Percentiles rank a stretch among this genome's conserved stretches.
Evolutionary conservation across 2,888 invertebrate species (phyloP).

Genomic region (Microctonus brassicae): DNA sequence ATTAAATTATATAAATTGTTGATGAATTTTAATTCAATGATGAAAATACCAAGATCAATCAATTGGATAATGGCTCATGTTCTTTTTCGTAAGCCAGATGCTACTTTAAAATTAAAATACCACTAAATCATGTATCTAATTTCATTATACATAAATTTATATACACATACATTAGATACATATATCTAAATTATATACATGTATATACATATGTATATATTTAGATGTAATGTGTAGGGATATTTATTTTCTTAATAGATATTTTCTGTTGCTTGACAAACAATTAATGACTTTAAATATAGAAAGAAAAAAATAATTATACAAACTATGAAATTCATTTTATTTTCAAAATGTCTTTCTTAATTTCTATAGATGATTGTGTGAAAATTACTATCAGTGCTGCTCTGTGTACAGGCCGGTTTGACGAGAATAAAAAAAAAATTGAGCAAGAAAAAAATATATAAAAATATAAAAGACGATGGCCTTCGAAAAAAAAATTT

Average conservation of each 20-base stretch:
- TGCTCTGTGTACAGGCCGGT: too few species aligned
- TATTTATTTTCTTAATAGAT: neutral
- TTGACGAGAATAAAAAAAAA: neutral
- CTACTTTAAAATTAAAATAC: neutral
- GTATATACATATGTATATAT: neutral
- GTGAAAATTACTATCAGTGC: too few species aligned
- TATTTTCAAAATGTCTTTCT: neutral
- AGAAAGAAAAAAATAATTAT: neutral
- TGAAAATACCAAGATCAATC: neutral
- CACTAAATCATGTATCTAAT: neutral
- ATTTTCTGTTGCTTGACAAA: neutral
- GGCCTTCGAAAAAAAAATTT: neutral
- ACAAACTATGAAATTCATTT: neutral
- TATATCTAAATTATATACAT: too few species aligned
- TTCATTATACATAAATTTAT: neutral
- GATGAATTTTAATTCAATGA: neutral
- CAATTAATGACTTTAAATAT: neutral
- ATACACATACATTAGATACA: neutral
- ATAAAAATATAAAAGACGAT: neutral
- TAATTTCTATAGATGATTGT: too few species aligned
- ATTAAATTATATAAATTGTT: too few species aligned
- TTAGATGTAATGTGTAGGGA: neutral
- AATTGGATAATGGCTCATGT: neutral
- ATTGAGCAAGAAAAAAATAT: neutral
- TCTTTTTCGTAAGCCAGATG: neutral